Evolutionary conservation across 2,888 invertebrate species (phyloP).

Genomic region (Philhelius pedissequus): DNA sequence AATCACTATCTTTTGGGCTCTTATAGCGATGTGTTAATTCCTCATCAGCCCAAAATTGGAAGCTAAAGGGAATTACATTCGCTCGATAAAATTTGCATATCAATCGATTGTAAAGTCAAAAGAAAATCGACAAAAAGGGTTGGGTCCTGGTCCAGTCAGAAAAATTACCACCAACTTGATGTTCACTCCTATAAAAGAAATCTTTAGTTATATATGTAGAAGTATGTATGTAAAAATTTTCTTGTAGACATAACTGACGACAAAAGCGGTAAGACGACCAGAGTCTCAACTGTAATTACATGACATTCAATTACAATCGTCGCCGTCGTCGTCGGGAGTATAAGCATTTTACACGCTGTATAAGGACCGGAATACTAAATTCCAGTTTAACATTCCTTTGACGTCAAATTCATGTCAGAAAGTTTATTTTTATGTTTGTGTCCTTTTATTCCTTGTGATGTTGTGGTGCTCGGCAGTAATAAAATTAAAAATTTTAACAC

Average conservation of each 20-base stretch:
- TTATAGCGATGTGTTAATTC: slow-evolving; percentile 49
- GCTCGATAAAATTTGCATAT: slow-evolving; percentile 55
- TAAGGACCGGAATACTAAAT: slow-evolving; percentile 12
- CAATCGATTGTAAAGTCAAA: slow-evolving; percentile 51
- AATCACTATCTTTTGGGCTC: slow-evolving; percentile 42
- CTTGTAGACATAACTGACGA: slow-evolving; percentile 9
- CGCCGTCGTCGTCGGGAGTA: not conserved
- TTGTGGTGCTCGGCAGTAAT: slow-evolving; percentile 30
- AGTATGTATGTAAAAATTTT: slow-evolving; percentile 33
- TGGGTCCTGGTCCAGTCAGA: slow-evolving; percentile 52
- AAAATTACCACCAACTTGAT: slow-evolving; percentile 53
- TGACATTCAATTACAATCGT: slow-evolving; percentile 57
- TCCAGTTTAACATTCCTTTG: slow-evolving; percentile 43
- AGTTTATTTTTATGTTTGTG: slow-evolving; percentile 16
- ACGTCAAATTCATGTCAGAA: slow-evolving; percentile 33
- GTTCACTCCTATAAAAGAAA: not conserved
- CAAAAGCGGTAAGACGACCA: not conserved
- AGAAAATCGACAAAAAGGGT: slow-evolving; percentile 55
- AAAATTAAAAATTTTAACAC: slow-evolving; percentile 60
- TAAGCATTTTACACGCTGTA: slow-evolving; percentile 1
- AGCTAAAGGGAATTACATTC: not conserved
- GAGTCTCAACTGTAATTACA: slow-evolving; percentile 53
- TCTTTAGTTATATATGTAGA: no score
- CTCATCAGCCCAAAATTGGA: slow-evolving; percentile 24
- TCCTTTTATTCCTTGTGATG: not conserved